These are phyloP conservation scores for Phodopus roborovskii DNA, from an alignment of 2,113 vertebrate genomes.

Conservation along the genomic window DNA sequence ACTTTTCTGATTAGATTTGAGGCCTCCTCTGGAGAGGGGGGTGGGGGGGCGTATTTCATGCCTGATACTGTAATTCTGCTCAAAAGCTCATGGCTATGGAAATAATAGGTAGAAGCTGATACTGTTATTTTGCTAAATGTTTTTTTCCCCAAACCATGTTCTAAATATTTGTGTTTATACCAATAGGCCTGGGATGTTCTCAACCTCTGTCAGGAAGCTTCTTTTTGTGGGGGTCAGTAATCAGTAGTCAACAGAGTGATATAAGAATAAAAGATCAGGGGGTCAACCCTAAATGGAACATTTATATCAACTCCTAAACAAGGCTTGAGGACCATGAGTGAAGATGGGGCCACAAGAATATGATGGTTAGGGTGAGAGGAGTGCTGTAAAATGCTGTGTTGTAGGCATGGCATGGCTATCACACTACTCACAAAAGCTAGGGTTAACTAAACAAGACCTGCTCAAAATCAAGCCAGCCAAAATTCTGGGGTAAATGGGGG, in stretches of 20 bases:
- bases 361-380: neutral
- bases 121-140: neutral
- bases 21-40: neutral
- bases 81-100: no score
- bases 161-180: neutral
- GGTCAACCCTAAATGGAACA: neutral
- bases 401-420: neutral
- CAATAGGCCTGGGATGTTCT: neutral
- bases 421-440: neutral
- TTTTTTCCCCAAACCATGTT: neutral
- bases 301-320: neutral
- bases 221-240: neutral
- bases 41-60: neutral
- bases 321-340: neutral
- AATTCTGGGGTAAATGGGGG: neutral
- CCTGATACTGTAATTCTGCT: neutral
- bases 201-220: no score
- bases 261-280: neutral
- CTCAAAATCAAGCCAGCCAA: neutral
- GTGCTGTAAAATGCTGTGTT: neutral
- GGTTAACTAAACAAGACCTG: neutral
- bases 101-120: neutral
- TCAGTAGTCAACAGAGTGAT: neutral
- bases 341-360: neutral
- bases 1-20: neutral